phyloP scores from a whole-genome alignment of 2,888 invertebrate species.

The Xanthorhoe spadicearia region DNA sequence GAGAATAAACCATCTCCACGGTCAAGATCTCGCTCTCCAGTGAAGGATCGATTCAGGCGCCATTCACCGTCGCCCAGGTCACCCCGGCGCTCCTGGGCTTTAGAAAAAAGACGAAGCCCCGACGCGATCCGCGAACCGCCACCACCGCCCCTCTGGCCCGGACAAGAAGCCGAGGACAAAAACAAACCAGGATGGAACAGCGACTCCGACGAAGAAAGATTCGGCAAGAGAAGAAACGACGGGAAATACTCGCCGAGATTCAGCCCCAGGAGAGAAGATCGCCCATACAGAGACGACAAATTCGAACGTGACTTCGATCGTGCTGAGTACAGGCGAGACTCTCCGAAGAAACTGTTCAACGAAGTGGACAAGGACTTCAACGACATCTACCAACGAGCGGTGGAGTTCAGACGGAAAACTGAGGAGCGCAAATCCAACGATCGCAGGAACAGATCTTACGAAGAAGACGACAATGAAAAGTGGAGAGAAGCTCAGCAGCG shows the following conservation, averaged over 20 bases:
- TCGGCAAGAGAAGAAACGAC: conserved; percentile 44
- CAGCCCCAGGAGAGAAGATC: conserved; percentile 32
- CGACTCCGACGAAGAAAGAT: conserved; percentile 47
- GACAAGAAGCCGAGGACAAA: conserved; percentile 49
- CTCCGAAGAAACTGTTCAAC: conserved; percentile 42
- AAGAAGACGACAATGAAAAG: conserved; percentile 4
- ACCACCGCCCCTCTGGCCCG: conserved; percentile 74
- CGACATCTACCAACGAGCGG: conserved; percentile 67
- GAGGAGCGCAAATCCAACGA: conserved; percentile 59
- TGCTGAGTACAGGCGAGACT: conserved; percentile 39
- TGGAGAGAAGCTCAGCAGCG: conserved; percentile 3
- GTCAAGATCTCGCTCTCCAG: conserved; percentile 69
- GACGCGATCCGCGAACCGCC: conserved; percentile 60
- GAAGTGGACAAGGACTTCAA: conserved; percentile 68
- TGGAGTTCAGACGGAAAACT: conserved; percentile 68
- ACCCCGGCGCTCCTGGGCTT: conserved; percentile 75
- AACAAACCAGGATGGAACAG: conserved; percentile 35
- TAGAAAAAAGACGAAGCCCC: conserved; percentile 72
- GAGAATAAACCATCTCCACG: conserved; percentile 48
- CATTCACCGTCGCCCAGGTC: conserved; percentile 67
- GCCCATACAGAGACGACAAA: conserved; percentile 28
- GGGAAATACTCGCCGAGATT: conserved; percentile 30
- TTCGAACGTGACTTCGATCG: conserved; percentile 37
- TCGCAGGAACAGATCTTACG: conserved; percentile 38
- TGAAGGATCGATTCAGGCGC: conserved; percentile 64